Percentiles rank a stretch among this genome's conserved stretches.
phyloP scores from a whole-genome alignment of 2,797 vertebrate genomes.

The Cyclopterus lumpus region DNA sequence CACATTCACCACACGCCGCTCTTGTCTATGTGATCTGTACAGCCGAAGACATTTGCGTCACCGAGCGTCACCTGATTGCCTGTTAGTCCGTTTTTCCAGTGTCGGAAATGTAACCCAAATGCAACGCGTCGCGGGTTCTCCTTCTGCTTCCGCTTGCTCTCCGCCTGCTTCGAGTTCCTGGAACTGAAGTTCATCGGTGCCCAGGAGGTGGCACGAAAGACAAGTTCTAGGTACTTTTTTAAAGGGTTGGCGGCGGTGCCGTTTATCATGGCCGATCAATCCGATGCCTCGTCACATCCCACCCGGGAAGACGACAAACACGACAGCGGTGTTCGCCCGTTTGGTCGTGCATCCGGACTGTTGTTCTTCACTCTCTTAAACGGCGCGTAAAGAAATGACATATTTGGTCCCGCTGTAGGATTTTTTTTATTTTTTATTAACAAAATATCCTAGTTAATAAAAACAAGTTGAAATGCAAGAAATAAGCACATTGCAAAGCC shows the following conservation, averaged over 20 bases:
- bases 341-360: not conserved
- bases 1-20: constrained; percentile 25
- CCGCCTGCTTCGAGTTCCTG: not conserved
- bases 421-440: constrained; percentile 11
- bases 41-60: not conserved
- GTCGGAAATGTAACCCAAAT: not conserved
- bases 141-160: constrained; percentile 2
- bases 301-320: not conserved
- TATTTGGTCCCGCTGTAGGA: not conserved
- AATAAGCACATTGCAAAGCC: not conserved
- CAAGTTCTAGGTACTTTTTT: constrained; percentile 20
- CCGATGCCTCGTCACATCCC: constrained; percentile 4
- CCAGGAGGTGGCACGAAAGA: not conserved
- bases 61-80: too few relatives aligned
- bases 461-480: constrained; percentile 1
- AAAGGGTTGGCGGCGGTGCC: not conserved
- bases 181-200: not conserved
- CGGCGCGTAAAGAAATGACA: not conserved
- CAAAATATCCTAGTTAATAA: constrained; percentile 18
- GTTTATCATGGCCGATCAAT: not conserved
- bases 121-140: not conserved
- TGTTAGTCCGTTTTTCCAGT: too few relatives aligned
- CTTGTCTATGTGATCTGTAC: not conserved
- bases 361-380: not conserved
- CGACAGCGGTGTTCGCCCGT: not conserved